Conservation (phyloP, 1,140 invertebrate species). For the Choristoneura fumiferana region DNA sequence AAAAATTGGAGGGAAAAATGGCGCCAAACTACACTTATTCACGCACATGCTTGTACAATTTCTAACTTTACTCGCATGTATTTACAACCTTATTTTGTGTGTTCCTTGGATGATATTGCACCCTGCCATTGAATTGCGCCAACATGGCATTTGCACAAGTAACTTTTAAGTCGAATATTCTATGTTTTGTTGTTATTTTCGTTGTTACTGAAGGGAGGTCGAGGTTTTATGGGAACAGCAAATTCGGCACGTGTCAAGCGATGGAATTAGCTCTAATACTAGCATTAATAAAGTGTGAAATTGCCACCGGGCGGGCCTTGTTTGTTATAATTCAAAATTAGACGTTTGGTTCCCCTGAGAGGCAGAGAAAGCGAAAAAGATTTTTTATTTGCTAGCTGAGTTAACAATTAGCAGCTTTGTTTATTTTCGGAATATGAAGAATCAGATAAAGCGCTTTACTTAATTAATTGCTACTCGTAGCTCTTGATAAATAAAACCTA, state of each 20-base stretch:
- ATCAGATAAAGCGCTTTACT: too few relatives aligned
- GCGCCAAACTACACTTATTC: constrained; percentile 31
- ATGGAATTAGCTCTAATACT: constrained; percentile 76
- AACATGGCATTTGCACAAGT: constrained; percentile 32
- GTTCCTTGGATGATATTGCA: background rate
- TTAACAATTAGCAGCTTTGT: constrained; percentile 2
- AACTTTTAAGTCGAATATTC: constrained; percentile 39
- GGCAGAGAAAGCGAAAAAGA: constrained; percentile 30
- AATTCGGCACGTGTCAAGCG: constrained; percentile 73
- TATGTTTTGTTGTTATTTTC: constrained; percentile 34
- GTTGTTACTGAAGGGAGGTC: constrained; percentile 25
- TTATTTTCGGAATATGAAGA: background rate
- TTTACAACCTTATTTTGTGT: constrained; percentile 12
- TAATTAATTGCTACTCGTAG: too few relatives aligned
- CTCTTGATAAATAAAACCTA: too few relatives aligned
- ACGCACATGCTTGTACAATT: constrained; percentile 22
- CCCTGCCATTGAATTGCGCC: background rate
- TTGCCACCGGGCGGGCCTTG: constrained; percentile 62
- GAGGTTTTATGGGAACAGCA: constrained; percentile 69
- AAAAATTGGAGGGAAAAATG: constrained; percentile 62
- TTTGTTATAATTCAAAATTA: constrained; percentile 75
- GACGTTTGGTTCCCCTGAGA: constrained; percentile 44
- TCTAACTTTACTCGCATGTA: constrained; percentile 28
- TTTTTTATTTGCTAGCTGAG: constrained; percentile 22
- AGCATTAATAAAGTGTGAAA: constrained; percentile 78